Evolutionary conservation across 37 sponge, comb jelly and placozoan genomes (phyloP), one percentile per base, ranked within the genome.

Genomic region (Theonella swinhoei): DNA sequence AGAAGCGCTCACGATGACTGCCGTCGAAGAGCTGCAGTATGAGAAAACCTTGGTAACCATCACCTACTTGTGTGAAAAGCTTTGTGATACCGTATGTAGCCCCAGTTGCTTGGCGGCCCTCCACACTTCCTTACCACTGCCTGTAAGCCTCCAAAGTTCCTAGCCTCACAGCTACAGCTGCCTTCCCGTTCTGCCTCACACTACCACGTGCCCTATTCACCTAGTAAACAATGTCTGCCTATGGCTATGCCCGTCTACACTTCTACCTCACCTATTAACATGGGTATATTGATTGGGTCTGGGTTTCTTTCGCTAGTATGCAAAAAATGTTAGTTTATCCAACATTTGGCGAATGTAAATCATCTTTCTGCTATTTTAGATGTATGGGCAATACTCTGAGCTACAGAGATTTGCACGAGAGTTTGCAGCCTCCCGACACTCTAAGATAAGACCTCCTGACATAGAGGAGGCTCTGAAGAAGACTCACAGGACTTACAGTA

Each of bases 311-410:
- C n/a, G n/a, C n/a, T n/a, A n/a, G n/a, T n/a, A n/a, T n/a, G n/a
- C n/a, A n/a, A n/a, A n/a, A n/a, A n/a, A n/a, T n/a, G n/a, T n/a
- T n/a, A n/a, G n/a, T n/a, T n/a, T n/a, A n/a, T n/a, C n/a, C n/a
- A n/a, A n/a, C n/a, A n/a, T n/a, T n/a, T n/a, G n/a, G n/a, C n/a
- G n/a, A n/a, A n/a, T n/a, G n/a, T 47, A 14, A 47, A 7, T 7
- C 54, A 47, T 47, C 54, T 47, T 7, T 47, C 54, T 47, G 7
- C 66, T 29, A 5, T 29, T n/a, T 65, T 43, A 82, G 83, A 82
- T 82, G 83, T 82, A 82, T 73, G 83, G 83, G 0, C 73, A 63
- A 25, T 82, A 82, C 41, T 74, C 83, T 32, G 80, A 87, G 64
- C 75, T 87, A 2, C 54, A 70, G 37, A 4, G 20, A 9, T 87